Base-by-base conservation (phyloP, 2,888 invertebrate genomes). In the Drosophila meridionalis region DNA sequence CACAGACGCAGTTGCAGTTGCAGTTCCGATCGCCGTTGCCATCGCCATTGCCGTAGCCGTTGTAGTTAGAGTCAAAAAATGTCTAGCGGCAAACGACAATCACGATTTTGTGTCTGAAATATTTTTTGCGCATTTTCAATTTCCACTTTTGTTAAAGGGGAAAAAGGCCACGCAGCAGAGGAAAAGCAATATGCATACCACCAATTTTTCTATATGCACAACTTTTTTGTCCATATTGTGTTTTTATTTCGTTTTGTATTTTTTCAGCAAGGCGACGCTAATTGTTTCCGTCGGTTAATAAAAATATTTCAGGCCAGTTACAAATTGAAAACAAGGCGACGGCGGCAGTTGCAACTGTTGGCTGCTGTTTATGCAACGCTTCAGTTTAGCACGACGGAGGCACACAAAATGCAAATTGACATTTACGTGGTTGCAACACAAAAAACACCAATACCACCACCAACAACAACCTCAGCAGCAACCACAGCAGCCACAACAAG, bases 271-370 rank as follows among this genome's bases (percentile, higher is more conserved):
- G 87, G 89, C 87, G 84, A 83, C 89, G 84, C 88, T 91, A 90
- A 90, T 91, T 90, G 91, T 89, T 90, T 91, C 91, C 90, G 91
- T 91, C 91, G 88, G 90, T 85, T 91, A 85, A 88, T 90, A 90
- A 89, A 87, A 87, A 87, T 90, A 90, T 90, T 90, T 88, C 73
- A 87, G 79, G 76, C 83, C 88, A 89, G 87, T 78, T 79, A 88
- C 87, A 87, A 87, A 87, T 87, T 87, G 90, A 78, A 81, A 79
- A 87, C 86, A 80, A 85, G 83, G 78, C 69, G 57, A 68, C 48
- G 38, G 30, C 43, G 65, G 68, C 70, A 58, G 5, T 14, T 2
- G 40, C 40, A 14, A 14, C 40, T 6, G 65, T 61, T 56, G 63
- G 66, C 60, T 69, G 75, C 89, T 83, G 86, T 87, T 87, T 87